These are phyloP conservation scores for Argynnis bischoffii DNA, from an alignment of 2,888 invertebrate species.

Conservation along the genomic window DNA sequence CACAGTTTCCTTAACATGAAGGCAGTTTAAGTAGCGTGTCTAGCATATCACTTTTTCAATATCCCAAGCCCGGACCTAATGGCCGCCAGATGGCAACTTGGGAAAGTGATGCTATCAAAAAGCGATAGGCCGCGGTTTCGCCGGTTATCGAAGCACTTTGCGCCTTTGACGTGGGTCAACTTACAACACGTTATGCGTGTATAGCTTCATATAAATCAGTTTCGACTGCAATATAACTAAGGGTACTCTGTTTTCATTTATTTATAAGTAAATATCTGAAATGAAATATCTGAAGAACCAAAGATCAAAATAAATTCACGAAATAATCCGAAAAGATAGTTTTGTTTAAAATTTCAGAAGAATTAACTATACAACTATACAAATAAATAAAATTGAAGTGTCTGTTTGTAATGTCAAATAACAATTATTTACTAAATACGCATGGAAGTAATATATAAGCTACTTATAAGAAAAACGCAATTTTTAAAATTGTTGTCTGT, in stretches of 20 bases:
- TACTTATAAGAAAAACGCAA: too few relatives aligned
- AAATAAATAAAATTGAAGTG: too few relatives aligned
- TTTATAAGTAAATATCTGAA: background rate
- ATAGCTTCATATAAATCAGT: conserved; percentile 24
- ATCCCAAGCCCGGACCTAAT: conserved; percentile 72
- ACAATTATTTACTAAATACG: too few relatives aligned
- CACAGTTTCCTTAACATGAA: conserved; percentile 14
- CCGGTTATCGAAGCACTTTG: conserved; percentile 80
- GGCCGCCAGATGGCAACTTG: conserved; percentile 80
- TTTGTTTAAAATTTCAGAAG: too few relatives aligned
- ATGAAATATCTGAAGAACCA: too few relatives aligned
- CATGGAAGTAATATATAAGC: too few relatives aligned
- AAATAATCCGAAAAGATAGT: too few relatives aligned
- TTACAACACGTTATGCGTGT: conserved; percentile 39
- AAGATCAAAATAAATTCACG: too few relatives aligned
- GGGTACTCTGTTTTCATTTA: background rate
- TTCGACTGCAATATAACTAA: conserved; percentile 8
- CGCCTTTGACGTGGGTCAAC: conserved; percentile 63
- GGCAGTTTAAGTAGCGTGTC: conserved; percentile 43
- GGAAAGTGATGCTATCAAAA: conserved; percentile 82
- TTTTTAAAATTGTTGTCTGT: too few relatives aligned
- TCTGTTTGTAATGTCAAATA: too few relatives aligned
- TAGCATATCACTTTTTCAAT: conserved; percentile 78
- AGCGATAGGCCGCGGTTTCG: conserved; percentile 79
- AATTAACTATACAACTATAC: too few relatives aligned